Percentiles rank a stretch among this genome's conserved stretches.
phyloP scores from a whole-genome alignment of 1,140 invertebrate species.

The Sitobion miscanthi region DNA sequence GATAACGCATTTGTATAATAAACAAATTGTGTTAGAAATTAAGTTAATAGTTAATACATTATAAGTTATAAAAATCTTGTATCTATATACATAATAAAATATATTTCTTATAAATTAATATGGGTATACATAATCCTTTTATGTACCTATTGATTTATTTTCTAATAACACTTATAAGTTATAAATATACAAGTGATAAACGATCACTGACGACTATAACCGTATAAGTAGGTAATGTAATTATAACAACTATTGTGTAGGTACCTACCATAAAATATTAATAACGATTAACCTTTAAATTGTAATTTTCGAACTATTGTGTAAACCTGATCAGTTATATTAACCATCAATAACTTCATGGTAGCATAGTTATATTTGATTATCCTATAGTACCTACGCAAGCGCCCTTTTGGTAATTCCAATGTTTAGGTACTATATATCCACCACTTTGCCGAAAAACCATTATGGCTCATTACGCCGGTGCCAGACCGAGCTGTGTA shows the following conservation, averaged over 20 bases:
- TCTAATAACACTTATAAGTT: not conserved
- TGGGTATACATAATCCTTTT: too few relatives aligned
- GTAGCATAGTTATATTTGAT: constrained; percentile 14
- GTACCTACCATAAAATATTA: not conserved
- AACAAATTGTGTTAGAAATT: not conserved
- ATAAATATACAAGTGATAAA: not conserved
- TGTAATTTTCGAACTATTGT: not conserved
- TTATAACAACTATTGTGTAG: not conserved
- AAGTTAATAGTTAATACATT: too few relatives aligned
- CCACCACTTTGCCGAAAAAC: constrained; percentile 33
- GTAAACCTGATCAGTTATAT: not conserved
- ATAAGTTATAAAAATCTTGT: too few relatives aligned
- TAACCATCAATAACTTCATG: not conserved
- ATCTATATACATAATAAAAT: too few relatives aligned
- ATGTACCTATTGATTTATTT: too few relatives aligned
- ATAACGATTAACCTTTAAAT: not conserved
- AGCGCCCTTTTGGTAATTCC: not conserved
- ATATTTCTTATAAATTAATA: too few relatives aligned
- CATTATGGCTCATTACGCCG: constrained; percentile 33
- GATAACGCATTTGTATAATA: not conserved
- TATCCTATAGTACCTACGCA: not conserved
- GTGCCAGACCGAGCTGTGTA: constrained; percentile 27
- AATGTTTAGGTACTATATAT: constrained; percentile 13
- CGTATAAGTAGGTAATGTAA: not conserved
- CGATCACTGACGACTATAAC: not conserved